Conservation (phyloP, 2,797 vertebrate genomes). For the Prionace glauca region DNA sequence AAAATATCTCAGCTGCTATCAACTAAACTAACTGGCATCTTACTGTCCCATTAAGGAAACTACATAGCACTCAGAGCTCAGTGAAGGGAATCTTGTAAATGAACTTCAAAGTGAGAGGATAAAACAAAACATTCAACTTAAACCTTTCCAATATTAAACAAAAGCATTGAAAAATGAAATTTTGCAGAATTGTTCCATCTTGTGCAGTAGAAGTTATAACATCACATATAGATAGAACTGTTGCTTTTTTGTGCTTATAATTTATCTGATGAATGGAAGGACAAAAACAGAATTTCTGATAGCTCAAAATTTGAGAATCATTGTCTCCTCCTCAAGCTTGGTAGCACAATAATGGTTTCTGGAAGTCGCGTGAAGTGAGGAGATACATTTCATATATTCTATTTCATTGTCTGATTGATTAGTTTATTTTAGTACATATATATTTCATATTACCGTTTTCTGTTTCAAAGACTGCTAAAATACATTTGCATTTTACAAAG, state of each 20-base stretch:
- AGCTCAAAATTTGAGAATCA: neutral
- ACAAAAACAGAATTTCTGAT: neutral
- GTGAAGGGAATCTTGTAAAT: neutral
- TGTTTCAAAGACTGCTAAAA: neutral
- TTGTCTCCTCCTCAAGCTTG: neutral
- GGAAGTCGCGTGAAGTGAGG: neutral
- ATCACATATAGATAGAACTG: neutral
- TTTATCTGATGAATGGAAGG: neutral
- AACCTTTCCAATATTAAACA: neutral
- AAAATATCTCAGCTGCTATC: neutral
- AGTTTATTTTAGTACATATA: neutral
- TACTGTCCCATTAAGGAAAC: neutral
- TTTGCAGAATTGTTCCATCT: too few species aligned
- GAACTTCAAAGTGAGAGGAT: neutral
- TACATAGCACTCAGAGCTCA: neutral
- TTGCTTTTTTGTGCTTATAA: neutral
- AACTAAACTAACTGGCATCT: neutral
- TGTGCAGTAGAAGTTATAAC: neutral
- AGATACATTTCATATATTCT: neutral
- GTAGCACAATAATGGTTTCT: neutral
- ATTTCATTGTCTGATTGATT: neutral
- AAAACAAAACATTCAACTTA: neutral
- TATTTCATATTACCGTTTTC: neutral
- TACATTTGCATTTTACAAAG: neutral
- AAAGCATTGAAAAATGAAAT: neutral